Evolutionary conservation across 2,113 vertebrate genomes (phyloP), one percentile per base, ranked within the genome.

Genomic region (Herpetotheres cachinnans): DNA sequence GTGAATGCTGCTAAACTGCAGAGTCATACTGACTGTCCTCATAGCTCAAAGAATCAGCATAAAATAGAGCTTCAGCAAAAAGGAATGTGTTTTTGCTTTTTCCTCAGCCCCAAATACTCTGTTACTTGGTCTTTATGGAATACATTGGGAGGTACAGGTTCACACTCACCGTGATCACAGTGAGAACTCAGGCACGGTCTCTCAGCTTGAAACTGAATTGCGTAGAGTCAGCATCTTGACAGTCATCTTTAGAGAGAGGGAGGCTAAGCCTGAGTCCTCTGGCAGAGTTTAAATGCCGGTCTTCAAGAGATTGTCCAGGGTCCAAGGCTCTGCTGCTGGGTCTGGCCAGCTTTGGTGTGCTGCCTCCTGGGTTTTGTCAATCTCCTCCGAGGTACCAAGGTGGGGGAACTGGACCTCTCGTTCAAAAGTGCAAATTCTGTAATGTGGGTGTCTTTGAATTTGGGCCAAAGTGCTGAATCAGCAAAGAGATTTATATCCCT

Each of bases 351-450:
- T 17, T 66, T 52, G 30, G 6, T 81, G 36, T 24, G 29, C 55
- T 65, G 49, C 21, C 40, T 91, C 24, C 24, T 46, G 27, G 6
- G 10, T 70, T 78, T 70, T 84, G 38, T 22, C 10, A 74, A 29
- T 52, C 42, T 52, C 22, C 24, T 61, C 34, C 54, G 18, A 70
- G 50, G 21, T 54, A 70, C 17, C 0, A 0, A 52, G 21, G 21
- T 14, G 14, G 14, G 25, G 26, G 5, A 65, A 79, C 25, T 50
- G 25, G 18, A 92, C 20, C 29, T 79, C 52, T 42, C 0, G 3
- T 63, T 82, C 38, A 25, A 47, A 91, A 55, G 24, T 26, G 10
- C 5, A 61, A 55, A n/a, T 88, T 79, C 52, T 69, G 21, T 38
- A 47, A 44, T 7, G 27, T 26, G 5, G 4, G 3, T 49, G 18